These are phyloP conservation scores for Nebria brevicollis DNA, from an alignment of 2,888 invertebrate species.

Conservation along the genomic window DNA sequence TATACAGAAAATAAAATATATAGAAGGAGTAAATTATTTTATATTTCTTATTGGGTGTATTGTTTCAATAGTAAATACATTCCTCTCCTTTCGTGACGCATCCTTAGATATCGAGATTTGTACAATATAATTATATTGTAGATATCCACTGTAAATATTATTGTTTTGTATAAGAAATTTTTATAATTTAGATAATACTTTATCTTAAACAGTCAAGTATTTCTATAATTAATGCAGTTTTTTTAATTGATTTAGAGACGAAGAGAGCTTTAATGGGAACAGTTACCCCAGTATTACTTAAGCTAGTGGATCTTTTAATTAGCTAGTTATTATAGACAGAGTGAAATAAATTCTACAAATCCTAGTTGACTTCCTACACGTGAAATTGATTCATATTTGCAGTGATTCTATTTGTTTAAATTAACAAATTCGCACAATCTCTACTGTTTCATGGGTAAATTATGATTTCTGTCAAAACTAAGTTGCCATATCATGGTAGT, in stretches of 20 bases:
- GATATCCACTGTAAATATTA: not conserved
- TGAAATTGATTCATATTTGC: not conserved
- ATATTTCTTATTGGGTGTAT: not conserved
- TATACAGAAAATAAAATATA: not conserved
- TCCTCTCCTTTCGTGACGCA: not conserved
- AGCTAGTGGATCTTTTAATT: too few relatives aligned
- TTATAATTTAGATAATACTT: not conserved
- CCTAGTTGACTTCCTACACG: not conserved
- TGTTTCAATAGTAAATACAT: not conserved
- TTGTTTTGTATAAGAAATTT: not conserved
- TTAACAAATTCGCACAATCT: not conserved
- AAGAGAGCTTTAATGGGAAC: not conserved
- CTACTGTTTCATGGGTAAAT: not conserved
- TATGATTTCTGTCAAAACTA: not conserved
- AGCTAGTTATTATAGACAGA: not conserved
- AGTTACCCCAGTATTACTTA: not conserved
- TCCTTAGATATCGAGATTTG: not conserved
- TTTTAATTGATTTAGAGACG: not conserved
- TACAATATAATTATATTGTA: not conserved
- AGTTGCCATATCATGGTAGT: not conserved
- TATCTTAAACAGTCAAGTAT: not conserved
- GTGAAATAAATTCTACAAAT: not conserved
- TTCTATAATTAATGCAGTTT: not conserved
- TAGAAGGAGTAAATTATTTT: not conserved
- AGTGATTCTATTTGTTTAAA: not conserved